Base-by-base conservation (phyloP, 1,140 invertebrate species). In the Trypoxylus dichotomus region DNA sequence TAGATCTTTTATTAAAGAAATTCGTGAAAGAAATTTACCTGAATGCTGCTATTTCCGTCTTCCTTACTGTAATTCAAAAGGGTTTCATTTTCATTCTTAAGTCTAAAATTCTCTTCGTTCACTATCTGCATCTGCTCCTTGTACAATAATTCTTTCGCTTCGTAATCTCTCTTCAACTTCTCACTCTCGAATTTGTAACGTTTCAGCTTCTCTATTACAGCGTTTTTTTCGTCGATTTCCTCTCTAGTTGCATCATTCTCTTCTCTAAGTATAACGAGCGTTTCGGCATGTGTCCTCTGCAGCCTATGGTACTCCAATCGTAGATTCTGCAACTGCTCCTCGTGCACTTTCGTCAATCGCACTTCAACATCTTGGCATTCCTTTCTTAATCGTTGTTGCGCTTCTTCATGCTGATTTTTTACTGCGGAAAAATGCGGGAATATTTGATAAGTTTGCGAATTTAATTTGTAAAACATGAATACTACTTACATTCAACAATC, bases 91-190 rank as follows among this genome's bases (percentile, higher is more conserved):
- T 85, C 80, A 79, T 81, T 81, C 82, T 75, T 87, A 81, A 76
- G 77, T 78, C 74, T 86, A 80, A 63, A 79, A 76, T 75, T 87
- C 82, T 81, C 84, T 74, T 83, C 84, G 13, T 81, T 80, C 2
- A 81, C 32, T 1, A 84, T 15, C 27, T 68, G 76, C 21, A 80
- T 41, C 54, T 82, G 76, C 74, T 82, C 81, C 25, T 83, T 82
- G 0, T 81, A 76, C 19, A 75, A 42, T 15, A 76, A 74, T 71
- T 85, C 81, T 77, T 87, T 87, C 11, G 79, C 83, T 71, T 87
- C 84, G 68, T 88, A 87, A 11, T 89, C 87, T 0, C 84, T 76
- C 21, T 85, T 83, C 11, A 88, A 74, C 74, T 86, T 87, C 13
- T 79, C 58, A 82, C 84, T 78, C 85, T 86, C 79, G 81, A 81